These are phyloP conservation scores for Thecocarcelia acutangulata DNA, from an alignment of 2,888 invertebrate species.

Conservation along the genomic window DNA sequence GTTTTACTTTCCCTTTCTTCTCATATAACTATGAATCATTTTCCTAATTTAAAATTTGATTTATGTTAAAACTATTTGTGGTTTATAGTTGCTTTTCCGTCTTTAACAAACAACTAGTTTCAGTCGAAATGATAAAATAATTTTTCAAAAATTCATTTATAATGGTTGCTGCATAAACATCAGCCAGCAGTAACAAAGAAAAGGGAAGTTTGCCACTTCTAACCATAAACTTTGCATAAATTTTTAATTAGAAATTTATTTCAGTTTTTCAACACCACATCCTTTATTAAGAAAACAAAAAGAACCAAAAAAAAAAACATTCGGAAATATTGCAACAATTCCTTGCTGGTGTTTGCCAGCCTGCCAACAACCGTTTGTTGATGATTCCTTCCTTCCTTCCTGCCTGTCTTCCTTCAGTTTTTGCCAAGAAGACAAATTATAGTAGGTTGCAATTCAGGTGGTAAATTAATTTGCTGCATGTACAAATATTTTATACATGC, in stretches of 20 bases:
- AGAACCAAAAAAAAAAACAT: not conserved
- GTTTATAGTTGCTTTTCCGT: constrained; percentile 16
- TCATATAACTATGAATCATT: constrained; percentile 4
- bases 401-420: not conserved
- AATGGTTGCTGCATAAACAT: constrained; percentile 7
- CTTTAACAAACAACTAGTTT: not conserved
- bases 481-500: constrained; percentile 29
- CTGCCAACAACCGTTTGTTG: not conserved
- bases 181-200: constrained; percentile 14
- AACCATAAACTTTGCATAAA: constrained; percentile 63
- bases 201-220: constrained; percentile 47
- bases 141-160: constrained; percentile 55
- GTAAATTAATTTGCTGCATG: constrained; percentile 62
- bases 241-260: constrained; percentile 65
- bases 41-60: constrained; percentile 30
- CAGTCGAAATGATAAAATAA: constrained; percentile 6
- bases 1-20: not conserved
- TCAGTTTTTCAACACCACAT: constrained; percentile 57
- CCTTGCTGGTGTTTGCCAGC: not conserved
- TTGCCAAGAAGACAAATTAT: constrained; percentile 57
- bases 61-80: constrained; percentile 57
- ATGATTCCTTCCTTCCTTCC: no score
- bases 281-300: constrained; percentile 32
- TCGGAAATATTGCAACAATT: constrained; percentile 8
- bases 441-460: constrained; percentile 48